These are phyloP conservation scores for Uropsilus gracilis DNA, from an alignment of 2,113 vertebrate species.

Conservation along the genomic window DNA sequence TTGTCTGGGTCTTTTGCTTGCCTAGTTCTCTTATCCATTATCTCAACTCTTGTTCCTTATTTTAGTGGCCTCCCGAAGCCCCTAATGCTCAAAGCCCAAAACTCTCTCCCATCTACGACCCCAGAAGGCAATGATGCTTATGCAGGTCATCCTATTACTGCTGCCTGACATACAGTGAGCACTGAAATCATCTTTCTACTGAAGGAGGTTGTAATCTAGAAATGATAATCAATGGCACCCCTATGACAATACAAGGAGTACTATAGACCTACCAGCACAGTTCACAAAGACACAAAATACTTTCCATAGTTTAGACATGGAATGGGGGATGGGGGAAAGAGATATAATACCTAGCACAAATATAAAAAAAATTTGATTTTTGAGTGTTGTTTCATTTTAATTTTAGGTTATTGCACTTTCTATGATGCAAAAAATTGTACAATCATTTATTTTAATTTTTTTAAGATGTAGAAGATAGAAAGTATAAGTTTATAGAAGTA, in stretches of 20 bases:
- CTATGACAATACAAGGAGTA: not conserved
- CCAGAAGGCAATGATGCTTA: not conserved
- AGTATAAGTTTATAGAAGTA: not conserved
- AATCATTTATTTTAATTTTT: not conserved
- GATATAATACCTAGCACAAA: too few species aligned
- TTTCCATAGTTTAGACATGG: not conserved
- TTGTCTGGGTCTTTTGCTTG: not conserved
- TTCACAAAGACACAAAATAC: not conserved
- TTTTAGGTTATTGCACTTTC: not conserved
- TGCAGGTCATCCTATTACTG: not conserved
- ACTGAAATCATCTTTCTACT: not conserved
- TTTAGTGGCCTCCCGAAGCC: not conserved
- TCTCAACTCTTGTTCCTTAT: not conserved
- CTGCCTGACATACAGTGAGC: not conserved
- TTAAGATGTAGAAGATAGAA: not conserved
- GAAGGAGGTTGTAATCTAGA: not conserved
- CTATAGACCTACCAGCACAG: fast-evolving
- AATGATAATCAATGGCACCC: not conserved
- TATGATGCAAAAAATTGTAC: not conserved
- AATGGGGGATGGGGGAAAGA: fast-evolving
- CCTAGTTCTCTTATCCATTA: not conserved
- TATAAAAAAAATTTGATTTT: not conserved
- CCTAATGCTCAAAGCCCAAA: not conserved
- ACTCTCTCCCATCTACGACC: not conserved
- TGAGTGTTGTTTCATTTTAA: not conserved